These are phyloP conservation scores for Pangasius larnaudii DNA, from an alignment of 2,797 vertebrate genomes.

Conservation along the genomic window DNA sequence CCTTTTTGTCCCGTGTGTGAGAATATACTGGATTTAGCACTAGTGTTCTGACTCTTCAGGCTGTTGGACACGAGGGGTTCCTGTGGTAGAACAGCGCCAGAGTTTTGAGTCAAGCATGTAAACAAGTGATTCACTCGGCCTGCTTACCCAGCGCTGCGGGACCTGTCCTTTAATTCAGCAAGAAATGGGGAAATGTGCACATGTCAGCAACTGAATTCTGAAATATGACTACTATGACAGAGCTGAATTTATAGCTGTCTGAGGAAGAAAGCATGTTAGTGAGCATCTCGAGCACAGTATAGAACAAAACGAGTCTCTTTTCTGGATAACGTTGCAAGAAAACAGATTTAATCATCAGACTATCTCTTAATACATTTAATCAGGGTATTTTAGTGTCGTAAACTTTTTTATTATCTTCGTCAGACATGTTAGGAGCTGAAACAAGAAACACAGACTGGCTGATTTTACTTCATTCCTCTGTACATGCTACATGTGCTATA, in stretches of 20 bases:
- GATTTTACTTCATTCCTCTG: background rate
- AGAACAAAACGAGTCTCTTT: background rate
- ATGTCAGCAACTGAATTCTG: background rate
- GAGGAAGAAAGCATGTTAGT: background rate
- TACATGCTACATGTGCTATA: background rate
- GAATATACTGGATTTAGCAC: background rate
- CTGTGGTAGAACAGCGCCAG: background rate
- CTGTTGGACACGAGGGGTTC: background rate
- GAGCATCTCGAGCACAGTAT: background rate
- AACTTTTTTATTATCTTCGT: too few species aligned
- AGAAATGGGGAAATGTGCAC: background rate
- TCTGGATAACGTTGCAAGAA: background rate
- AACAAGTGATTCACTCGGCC: conserved; percentile 14
- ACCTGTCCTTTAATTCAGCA: background rate
- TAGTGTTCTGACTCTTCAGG: background rate
- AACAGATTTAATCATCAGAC: background rate
- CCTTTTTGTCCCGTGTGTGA: background rate
- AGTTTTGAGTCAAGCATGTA: background rate
- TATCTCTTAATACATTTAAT: background rate
- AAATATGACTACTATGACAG: background rate
- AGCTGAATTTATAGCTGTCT: background rate
- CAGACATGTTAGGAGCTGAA: background rate
- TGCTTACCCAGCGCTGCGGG: background rate
- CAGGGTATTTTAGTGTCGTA: background rate
- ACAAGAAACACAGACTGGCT: background rate